Evolutionary conservation across 2,797 vertebrate genomes (phyloP), one percentile per base, ranked within the genome.

Genomic region (Tolypeutes matacus): DNA sequence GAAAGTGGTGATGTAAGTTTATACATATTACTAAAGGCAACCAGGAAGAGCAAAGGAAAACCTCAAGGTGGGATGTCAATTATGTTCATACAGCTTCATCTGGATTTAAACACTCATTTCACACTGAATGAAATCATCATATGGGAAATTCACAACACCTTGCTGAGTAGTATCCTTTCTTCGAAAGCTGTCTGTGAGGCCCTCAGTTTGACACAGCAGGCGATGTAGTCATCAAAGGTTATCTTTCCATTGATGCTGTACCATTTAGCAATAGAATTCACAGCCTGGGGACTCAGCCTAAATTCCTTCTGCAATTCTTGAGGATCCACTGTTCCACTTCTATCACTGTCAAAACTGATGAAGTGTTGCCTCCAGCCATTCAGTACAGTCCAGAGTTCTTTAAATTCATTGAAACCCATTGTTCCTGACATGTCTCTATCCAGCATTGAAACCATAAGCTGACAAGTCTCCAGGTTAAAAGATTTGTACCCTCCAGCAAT

Each of bases 201-300:
- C 39, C 39, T 39, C 39, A 39, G 39, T 39, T 39, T 39, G 39
- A 39, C 39, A 39, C 98, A 99, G 83, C 99, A 99, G 95, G 99
- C 98, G 10, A 99, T 98, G 51, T 99, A 99, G 78, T 99, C 99
- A 78, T 99, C 99, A 9, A 99, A 99, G 0, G 97, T 96, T 96
- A 99, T 99, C 96, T 98, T 99, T 3, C 99, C 99, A 0, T 97
- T 96, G 13, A 91, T 96, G 97, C 99, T 99, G 98, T 98, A 99
- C 73, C 99, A 98, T 87, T 98, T 99, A 88, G 99, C 97, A 93
- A 99, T 98, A 58, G 97, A 96, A 89, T 98, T 99, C 98, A 99
- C 98, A 21, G 99, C 98, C 97, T 99, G 99, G 4, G 99, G 99
- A 97, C 99, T 99, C 98, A 99, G 97, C 11, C 98, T 98, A 96